phyloP scores from a whole-genome alignment of 2,113 vertebrate genomes.

The Kryptolebias marmoratus region DNA sequence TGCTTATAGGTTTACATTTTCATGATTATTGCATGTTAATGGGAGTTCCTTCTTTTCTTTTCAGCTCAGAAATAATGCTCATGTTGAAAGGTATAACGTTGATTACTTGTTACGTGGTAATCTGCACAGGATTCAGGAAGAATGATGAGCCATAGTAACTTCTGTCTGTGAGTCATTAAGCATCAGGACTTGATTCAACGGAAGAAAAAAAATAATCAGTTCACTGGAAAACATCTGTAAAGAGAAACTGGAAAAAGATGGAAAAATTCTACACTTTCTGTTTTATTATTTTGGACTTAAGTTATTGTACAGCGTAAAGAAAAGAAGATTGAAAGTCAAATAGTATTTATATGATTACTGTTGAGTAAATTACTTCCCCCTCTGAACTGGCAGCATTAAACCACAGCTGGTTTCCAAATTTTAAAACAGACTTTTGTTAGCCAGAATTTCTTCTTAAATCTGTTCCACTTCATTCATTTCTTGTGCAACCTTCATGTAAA shows the following conservation, averaged over 20 bases:
- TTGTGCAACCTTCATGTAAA: too few relatives aligned
- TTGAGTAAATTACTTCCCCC: slow-evolving; percentile 24
- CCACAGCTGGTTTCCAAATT: slow-evolving; percentile 25
- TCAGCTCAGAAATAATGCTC: background rate
- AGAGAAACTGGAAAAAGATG: too few relatives aligned
- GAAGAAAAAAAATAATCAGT: background rate
- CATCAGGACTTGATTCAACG: slow-evolving; percentile 25
- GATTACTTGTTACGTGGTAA: background rate
- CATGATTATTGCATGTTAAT: background rate
- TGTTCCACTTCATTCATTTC: too few relatives aligned
- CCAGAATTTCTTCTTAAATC: too few relatives aligned
- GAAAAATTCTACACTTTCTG: too few relatives aligned
- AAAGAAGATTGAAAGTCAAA: slow-evolving; percentile 8
- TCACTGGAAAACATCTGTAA: background rate
- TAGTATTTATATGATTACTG: slow-evolving; percentile 20
- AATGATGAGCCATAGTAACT: background rate
- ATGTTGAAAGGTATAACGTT: slow-evolving; percentile 22
- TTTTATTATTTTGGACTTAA: too few relatives aligned
- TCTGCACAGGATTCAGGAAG: background rate
- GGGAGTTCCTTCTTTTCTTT: background rate
- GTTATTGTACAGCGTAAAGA: background rate
- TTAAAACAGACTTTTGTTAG: slow-evolving; percentile 12
- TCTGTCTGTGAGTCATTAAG: slow-evolving; percentile 45
- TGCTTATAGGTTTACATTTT: too few relatives aligned
- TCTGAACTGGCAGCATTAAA: slow-evolving; percentile 21